A percentile compares a stretch with the other conserved stretches of the same genome.
Evolutionary conservation across 2,888 invertebrate species (phyloP).

Genomic region (Acronicta leporina): DNA sequence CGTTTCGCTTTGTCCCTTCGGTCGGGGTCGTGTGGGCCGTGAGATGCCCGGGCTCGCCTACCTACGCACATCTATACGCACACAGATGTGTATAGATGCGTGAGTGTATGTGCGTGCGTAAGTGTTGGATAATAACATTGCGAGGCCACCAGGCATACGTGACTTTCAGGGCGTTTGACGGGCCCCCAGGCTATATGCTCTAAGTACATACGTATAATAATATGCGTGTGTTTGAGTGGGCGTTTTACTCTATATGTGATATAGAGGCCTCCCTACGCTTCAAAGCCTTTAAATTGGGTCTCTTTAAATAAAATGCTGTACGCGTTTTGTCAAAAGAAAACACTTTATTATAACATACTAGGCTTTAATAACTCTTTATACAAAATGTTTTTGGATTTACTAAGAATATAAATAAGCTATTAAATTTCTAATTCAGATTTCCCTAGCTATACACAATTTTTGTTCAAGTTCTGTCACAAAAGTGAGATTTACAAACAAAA

Average conservation of each 20-base stretch:
- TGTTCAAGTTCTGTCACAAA: no score
- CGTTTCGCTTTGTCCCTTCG: slow-evolving; percentile 89
- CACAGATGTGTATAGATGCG: slow-evolving; percentile 60
- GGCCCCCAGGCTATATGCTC: slow-evolving; percentile 79
- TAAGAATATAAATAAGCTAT: slow-evolving; percentile 19
- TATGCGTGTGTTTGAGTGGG: slow-evolving; percentile 73
- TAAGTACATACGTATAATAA: slow-evolving; percentile 64
- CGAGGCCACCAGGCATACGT: slow-evolving; percentile 86
- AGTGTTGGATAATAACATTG: slow-evolving; percentile 88
- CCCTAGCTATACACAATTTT: no score
- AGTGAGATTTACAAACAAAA: no score
- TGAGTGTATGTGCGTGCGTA: slow-evolving; percentile 79
- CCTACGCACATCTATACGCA: slow-evolving; percentile 64
- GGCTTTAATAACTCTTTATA: slow-evolving; percentile 43
- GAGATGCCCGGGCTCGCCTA: slow-evolving; percentile 83
- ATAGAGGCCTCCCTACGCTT: slow-evolving; percentile 76
- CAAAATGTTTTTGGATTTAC: slow-evolving; percentile 35
- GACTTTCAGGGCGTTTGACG: slow-evolving; percentile 86
- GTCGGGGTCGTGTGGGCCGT: slow-evolving; percentile 87
- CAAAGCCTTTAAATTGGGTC: slow-evolving; percentile 87
- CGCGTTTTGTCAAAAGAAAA: slow-evolving; percentile 63
- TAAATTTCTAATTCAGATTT: not conserved
- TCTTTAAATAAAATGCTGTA: slow-evolving; percentile 78
- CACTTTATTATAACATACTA: slow-evolving; percentile 47
- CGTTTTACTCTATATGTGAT: slow-evolving; percentile 77